Evolutionary conservation across 2,113 vertebrate genomes (phyloP).

Genomic region (Lepisosteus oculatus): DNA sequence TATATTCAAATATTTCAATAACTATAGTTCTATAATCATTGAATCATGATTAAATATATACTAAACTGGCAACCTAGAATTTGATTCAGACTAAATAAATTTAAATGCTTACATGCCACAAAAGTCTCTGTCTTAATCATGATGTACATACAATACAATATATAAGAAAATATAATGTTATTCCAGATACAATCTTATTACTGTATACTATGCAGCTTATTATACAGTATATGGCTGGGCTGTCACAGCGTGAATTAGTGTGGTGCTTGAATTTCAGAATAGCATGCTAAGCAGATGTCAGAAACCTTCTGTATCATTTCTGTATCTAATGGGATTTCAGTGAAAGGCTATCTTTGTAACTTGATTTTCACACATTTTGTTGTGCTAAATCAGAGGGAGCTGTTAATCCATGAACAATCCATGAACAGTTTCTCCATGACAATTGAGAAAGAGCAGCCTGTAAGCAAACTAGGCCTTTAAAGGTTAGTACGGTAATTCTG

Average conservation of each 20-base stretch:
- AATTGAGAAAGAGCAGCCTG: constrained; percentile 21
- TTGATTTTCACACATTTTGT: constrained; percentile 6
- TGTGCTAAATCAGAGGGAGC: not conserved
- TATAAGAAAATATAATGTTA: no score
- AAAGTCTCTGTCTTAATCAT: no score
- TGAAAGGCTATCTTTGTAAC: not conserved
- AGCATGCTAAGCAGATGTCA: constrained; percentile 44
- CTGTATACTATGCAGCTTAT: no score
- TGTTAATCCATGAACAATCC: not conserved
- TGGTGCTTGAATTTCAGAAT: constrained; percentile 34
- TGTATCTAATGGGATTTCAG: constrained; percentile 10
- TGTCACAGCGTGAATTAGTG: not conserved
- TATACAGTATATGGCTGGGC: no score
- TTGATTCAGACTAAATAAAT: no score
- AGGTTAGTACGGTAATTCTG: constrained; percentile 4
- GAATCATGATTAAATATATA: no score
- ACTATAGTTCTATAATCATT: no score
- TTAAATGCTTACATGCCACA: no score
- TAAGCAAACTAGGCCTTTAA: constrained; percentile 10
- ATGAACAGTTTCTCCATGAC: not conserved
- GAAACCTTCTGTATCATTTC: constrained; percentile 33
- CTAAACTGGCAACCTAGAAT: no score
- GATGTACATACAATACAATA: no score
- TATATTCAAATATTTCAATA: no score
- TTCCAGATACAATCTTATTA: no score